Evolutionary conservation across 2,113 vertebrate species (phyloP).

Genomic region (Pteruthius melanotis): DNA sequence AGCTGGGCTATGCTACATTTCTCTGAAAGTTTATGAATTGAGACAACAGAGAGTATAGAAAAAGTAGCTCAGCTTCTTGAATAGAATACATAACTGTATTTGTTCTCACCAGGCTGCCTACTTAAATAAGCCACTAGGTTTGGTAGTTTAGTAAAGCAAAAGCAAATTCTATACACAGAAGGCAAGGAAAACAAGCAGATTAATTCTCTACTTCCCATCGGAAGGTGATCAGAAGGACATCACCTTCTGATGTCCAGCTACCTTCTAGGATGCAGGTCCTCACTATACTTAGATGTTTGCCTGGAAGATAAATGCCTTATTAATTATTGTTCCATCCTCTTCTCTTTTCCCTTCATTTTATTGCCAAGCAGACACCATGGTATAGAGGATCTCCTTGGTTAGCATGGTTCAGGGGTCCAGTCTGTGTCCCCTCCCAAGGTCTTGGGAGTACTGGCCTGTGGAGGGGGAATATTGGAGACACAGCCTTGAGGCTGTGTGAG

Average conservation of each 20-base stretch:
- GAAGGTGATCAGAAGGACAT: too few relatives aligned
- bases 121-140: background rate
- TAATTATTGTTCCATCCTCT: background rate
- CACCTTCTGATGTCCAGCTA: background rate
- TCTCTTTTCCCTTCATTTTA: background rate
- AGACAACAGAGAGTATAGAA: background rate
- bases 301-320: background rate
- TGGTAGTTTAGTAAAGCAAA: background rate
- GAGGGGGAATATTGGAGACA: background rate
- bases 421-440: background rate
- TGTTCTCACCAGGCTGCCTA: background rate
- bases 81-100: background rate
- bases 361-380: background rate
- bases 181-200: background rate
- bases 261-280: background rate
- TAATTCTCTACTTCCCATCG: background rate
- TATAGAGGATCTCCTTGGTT: background rate
- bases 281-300: accelerated
- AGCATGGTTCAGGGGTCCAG: background rate
- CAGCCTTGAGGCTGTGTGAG: accelerated
- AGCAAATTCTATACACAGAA: background rate
- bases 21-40: background rate
- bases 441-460: background rate
- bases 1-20: background rate
- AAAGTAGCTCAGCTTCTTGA: background rate